Conservation (phyloP, 2,113 vertebrate species). For the Chauna torquata region DNA sequence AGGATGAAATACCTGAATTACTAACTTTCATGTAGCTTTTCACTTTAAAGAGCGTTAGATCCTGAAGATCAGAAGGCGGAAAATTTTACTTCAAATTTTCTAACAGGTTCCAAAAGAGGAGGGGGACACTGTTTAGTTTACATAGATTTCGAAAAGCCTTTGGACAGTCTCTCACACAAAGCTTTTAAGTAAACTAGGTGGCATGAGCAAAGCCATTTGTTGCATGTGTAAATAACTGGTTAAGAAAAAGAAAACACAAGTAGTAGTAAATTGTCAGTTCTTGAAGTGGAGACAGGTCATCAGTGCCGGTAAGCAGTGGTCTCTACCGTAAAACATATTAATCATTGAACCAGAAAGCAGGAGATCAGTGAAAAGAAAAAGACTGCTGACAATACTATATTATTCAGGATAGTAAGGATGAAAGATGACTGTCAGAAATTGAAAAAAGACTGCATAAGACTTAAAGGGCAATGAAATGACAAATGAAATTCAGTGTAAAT, state of each 20-base stretch:
- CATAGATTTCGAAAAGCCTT: not conserved
- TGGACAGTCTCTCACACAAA: not conserved
- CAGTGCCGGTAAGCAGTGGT: not conserved
- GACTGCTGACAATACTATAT: not conserved
- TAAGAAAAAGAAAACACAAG: not conserved
- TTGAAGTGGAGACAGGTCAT: not conserved
- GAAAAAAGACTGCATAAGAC: not conserved
- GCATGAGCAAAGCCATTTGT: not conserved
- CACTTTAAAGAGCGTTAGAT: not conserved
- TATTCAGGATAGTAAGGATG: not conserved
- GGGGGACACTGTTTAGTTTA: not conserved
- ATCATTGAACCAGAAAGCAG: not conserved
- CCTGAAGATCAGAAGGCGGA: not conserved
- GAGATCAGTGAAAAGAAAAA: constrained; percentile 8
- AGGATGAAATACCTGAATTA: not conserved
- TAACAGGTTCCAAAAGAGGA: not conserved
- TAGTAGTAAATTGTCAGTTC: not conserved
- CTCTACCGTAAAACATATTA: not conserved
- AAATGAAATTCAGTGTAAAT: constrained; percentile 11
- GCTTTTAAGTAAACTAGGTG: constrained; percentile 42
- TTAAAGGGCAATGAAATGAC: not conserved
- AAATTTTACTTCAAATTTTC: not conserved
- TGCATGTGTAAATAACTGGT: not conserved
- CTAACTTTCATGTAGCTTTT: not conserved
- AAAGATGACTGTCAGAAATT: not conserved